Base-by-base conservation (phyloP, 2,113 vertebrate species). In the Plestiodon gilberti region DNA sequence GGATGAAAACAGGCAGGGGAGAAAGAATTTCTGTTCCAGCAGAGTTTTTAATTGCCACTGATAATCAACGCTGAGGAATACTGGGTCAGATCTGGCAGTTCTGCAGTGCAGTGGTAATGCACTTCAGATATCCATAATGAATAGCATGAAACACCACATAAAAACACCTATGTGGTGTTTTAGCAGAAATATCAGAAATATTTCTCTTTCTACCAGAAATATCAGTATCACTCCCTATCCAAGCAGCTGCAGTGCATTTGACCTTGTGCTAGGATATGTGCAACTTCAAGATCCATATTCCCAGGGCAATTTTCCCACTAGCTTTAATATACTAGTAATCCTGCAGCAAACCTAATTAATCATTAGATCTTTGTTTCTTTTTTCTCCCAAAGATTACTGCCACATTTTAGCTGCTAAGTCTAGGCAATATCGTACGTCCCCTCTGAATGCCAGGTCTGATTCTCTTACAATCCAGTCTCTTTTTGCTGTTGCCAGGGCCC, bases 301-400 rank as follows among this genome's bases (percentile, higher is more conserved):
- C 43, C 18, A 2, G 5, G 57, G 20, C 67, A 91, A 69, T 74
- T 87, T 91, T 65, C 30, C 61, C 78, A 3, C 81, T 18, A 85
- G 76, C 13, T 91, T 91, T 82, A 91, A 84, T 81, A 69, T 78
- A 55, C 1, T 0, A 75, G 43, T 69, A 81, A 92, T 61, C 88
- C 86, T 69, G 86, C 1, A 90, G 48, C 55, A 91, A 78, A 65
- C 35, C 17, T 48, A 55, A 64, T 40, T 92, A 88, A 91, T 88
- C 89, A 71, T 76, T n/a, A 77, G 48, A 61, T 77, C 82, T 18
- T 1, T 62, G 20, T 48, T 71, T 28, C 35, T 0, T 79, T 20
- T 20, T 55, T 20, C 67, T 83, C 61, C 43, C 70, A 25, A 90
- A 86, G 70, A 84, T 61, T 81, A 57, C 74, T 6, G n/a, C 69